A percentile compares a stretch with the other conserved stretches of the same genome.
phyloP scores from a whole-genome alignment of 2,797 vertebrate genomes.

The Sorex maritimensis region DNA sequence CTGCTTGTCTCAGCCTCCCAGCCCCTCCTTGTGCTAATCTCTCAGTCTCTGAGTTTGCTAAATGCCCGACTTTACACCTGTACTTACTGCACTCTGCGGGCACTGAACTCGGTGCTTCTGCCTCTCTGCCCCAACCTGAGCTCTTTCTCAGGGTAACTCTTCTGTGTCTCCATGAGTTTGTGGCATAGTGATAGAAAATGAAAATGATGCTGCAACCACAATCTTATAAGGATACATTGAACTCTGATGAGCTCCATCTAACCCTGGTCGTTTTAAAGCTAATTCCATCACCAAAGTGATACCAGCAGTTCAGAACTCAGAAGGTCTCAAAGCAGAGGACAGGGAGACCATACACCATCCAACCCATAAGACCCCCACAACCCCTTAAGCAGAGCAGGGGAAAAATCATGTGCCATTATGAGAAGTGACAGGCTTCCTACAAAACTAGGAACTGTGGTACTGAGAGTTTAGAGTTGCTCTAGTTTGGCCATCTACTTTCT shows the following conservation, averaged over 20 bases:
- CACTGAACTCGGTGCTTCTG: neutral
- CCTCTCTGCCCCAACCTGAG: neutral
- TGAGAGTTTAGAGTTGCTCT: conserved; percentile 21
- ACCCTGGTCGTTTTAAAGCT: neutral
- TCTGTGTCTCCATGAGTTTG: neutral
- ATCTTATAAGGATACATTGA: neutral
- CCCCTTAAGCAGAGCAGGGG: neutral
- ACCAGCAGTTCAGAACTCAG: neutral
- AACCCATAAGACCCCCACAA: no score
- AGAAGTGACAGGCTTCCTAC: neutral
- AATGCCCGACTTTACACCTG: no score
- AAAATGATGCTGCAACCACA: neutral
- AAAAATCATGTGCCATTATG: neutral
- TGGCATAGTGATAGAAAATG: neutral
- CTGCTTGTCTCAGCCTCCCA: neutral
- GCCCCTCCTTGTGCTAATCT: neutral
- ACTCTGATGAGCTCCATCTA: neutral
- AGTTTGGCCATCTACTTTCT: conserved; percentile 47
- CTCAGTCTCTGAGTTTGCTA: neutral
- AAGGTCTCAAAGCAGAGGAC: neutral
- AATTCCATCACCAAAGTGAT: neutral
- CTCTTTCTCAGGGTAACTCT: neutral
- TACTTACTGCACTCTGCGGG: neutral
- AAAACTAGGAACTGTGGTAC: conserved; percentile 42
- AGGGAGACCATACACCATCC: neutral